A percentile compares a stretch with the other conserved stretches of the same genome.
Evolutionary conservation across 64 coral and sea anemone genomes (phyloP).

Genomic region (Montipora capricornis): DNA sequence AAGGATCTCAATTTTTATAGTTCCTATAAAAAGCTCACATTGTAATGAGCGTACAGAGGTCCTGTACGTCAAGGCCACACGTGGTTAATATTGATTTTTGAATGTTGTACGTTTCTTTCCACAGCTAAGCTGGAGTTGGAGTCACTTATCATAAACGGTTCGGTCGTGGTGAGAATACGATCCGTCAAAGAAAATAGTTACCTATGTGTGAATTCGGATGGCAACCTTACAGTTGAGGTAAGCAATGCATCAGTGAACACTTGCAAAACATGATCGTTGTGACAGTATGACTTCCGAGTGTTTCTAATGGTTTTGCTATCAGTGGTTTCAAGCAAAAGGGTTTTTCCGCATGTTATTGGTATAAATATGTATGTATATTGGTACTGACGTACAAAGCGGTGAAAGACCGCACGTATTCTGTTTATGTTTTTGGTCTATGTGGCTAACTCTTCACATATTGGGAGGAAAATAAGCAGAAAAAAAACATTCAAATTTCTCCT

Average conservation of each 20-base stretch:
- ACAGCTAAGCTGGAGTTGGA: slow-evolving; percentile 29
- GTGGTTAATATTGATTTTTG: background rate
- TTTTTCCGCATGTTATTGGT: background rate
- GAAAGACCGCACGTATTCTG: background rate
- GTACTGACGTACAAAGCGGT: background rate
- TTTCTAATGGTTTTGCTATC: background rate
- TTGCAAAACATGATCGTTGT: background rate
- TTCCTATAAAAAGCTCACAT: no score
- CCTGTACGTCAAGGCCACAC: background rate
- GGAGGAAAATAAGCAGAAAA: background rate
- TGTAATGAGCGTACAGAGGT: background rate
- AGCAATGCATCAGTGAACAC: background rate
- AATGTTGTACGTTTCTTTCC: background rate
- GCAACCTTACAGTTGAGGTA: slow-evolving; percentile 32
- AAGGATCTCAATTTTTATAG: no score
- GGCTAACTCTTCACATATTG: no score
- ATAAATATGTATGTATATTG: background rate
- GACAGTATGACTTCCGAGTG: background rate
- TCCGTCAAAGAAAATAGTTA: slow-evolving; percentile 37
- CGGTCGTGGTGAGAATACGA: background rate
- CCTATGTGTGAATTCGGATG: slow-evolving; percentile 9
- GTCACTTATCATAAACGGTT: background rate
- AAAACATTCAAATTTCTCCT: background rate
- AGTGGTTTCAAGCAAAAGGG: background rate
- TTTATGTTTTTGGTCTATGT: no score